Base-by-base conservation (phyloP, 2,113 vertebrate genomes). In the Felis chaus region DNA sequence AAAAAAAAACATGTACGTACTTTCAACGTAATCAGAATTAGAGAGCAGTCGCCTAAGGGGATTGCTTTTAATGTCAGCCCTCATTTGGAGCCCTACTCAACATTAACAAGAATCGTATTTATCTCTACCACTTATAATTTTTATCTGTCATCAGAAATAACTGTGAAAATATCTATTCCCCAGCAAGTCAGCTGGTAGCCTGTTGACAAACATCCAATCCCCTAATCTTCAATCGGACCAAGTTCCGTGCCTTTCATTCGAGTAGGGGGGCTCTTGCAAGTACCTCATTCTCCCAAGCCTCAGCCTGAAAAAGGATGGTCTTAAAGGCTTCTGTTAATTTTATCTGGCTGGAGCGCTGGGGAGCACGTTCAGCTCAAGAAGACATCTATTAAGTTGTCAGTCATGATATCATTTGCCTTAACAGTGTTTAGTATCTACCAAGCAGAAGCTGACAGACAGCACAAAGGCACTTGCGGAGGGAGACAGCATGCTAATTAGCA, bases 311-410 rank as follows among this genome's bases (percentile, higher is more conserved):
- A 95, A 96, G 33, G 92, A 92, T 0, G 81, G 45, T 95, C 63
- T 96, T 84, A 88, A 97, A 94, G 95, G 65, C 55, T 85, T 45
- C 4, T 29, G 79, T 91, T 98, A 89, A 96, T 97, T 97, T 97
- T 86, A 97, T 91, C 73, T 95, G 71, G 27, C 63, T 89, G 68
- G 91, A 97, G 95, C 80, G 23, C 97, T 7, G 41, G 7, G 92
- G 57, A 96, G 79, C 65, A 76, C 79, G 0, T 85, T 94, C 95
- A 50, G 91, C 41, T 95, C 68, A 97, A 91, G 92, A 97, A 98
- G 97, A 96, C 65, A 90, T 68, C 93, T 97, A 98, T 98, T 98
- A 98, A 97, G 48, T 73, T 98, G 96, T 97, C 98, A 97, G 95
- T 97, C 96, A 95, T 57, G 33, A 71, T 95, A 97, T 65, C 95